These are phyloP conservation scores for Pavo muticus DNA, from an alignment of 2,113 vertebrate species.

Conservation along the genomic window DNA sequence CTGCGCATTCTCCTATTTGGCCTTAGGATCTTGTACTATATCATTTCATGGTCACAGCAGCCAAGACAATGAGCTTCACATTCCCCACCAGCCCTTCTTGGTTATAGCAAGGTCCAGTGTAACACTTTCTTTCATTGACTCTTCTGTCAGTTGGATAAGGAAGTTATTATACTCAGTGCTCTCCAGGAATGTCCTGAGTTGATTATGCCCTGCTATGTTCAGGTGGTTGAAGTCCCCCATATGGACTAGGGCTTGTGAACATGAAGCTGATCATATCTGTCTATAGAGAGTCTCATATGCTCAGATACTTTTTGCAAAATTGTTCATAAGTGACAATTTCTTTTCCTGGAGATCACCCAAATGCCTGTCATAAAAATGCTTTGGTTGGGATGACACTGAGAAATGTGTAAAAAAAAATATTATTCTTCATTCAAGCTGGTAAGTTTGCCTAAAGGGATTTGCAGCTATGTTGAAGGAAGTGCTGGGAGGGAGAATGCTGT, in stretches of 20 bases:
- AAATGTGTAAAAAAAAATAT: not conserved
- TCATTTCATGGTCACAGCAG: not conserved
- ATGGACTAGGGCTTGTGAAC: not conserved
- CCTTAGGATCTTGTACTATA: not conserved
- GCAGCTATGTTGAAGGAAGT: not conserved
- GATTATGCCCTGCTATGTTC: not conserved
- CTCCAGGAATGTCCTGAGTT: not conserved
- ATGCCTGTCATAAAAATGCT: not conserved
- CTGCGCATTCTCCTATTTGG: not conserved
- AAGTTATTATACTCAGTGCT: not conserved
- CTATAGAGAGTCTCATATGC: not conserved
- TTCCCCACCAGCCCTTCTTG: too few relatives aligned
- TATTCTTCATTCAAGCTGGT: not conserved
- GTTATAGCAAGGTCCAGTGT: too few relatives aligned
- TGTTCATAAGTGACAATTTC: not conserved
- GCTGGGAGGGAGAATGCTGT: not conserved
- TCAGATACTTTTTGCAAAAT: not conserved
- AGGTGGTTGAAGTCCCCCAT: not conserved
- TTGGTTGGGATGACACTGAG: not conserved
- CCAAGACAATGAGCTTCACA: not conserved
- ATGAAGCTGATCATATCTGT: not conserved
- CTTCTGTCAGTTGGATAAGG: not conserved
- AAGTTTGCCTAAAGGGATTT: not conserved
- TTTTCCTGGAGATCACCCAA: not conserved
- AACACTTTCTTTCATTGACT: not conserved